phyloP scores from a whole-genome alignment of 2,888 invertebrate genomes.

The Seladonia tumulorum region DNA sequence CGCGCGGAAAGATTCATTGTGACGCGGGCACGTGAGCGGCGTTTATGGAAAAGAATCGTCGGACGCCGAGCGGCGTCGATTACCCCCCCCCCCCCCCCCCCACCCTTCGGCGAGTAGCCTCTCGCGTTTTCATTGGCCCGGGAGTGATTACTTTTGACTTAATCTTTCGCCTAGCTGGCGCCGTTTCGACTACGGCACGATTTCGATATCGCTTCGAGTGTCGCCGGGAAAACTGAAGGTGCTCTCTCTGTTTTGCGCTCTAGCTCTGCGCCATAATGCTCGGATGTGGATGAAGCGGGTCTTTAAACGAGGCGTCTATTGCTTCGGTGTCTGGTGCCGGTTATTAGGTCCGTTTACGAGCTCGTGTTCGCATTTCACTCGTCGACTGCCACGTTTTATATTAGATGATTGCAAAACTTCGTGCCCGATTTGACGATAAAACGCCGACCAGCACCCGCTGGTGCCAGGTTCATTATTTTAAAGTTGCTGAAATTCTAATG shows the following conservation, averaged over 20 bases:
- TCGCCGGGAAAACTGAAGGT: background rate
- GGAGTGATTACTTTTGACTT: background rate
- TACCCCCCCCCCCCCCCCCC: background rate
- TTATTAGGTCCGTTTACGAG: background rate
- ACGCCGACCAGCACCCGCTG: too few species aligned
- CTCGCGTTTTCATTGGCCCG: background rate
- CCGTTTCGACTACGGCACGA: background rate
- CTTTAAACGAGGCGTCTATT: background rate
- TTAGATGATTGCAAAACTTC: background rate
- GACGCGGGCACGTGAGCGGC: background rate
- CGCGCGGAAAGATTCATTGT: conserved; percentile 41
- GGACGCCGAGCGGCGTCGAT: conserved; percentile 4
- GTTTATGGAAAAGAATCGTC: conserved; percentile 31
- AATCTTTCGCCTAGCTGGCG: background rate
- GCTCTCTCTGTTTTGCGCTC: background rate
- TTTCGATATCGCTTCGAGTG: background rate
- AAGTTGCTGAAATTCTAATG: too few species aligned
- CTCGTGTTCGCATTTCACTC: background rate
- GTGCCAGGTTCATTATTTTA: too few species aligned
- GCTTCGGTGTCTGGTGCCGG: too few species aligned
- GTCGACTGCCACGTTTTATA: background rate
- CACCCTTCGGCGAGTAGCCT: background rate
- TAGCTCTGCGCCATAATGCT: background rate
- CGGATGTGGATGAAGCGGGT: background rate
- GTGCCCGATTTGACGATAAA: too few species aligned